Conservation (phyloP, 2,888 invertebrate genomes). For the Tetheella fluctuosa region DNA sequence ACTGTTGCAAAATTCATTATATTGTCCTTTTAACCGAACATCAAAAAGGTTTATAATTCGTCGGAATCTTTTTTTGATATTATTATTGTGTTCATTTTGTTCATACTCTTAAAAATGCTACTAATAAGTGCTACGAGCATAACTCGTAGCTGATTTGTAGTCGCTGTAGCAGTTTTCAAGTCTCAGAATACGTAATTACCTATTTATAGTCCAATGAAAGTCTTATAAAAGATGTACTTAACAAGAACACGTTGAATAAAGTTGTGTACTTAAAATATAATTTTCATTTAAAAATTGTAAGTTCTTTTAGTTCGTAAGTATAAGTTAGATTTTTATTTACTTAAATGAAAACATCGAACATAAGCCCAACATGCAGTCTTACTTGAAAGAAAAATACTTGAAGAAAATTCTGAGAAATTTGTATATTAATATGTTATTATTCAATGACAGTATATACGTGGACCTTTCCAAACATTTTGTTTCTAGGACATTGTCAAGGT, state of each 20-base stretch:
- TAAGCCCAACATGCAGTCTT: no score
- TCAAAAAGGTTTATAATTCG: no score
- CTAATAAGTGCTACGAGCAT: neutral
- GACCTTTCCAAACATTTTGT: neutral
- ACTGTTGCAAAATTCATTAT: constrained; percentile 1
- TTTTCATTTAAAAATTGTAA: no score
- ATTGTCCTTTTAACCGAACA: no score
- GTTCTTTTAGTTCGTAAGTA: neutral
- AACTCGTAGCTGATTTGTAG: neutral
- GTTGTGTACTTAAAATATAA: no score
- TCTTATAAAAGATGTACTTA: no score
- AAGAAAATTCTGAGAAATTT: neutral
- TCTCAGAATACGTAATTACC: no score
- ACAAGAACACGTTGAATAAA: no score
- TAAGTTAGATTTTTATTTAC: neutral
- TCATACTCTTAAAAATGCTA: neutral
- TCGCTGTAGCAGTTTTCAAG: no score
- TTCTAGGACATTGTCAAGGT: neutral
- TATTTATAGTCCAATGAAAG: no score
- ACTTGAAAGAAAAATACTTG: neutral
- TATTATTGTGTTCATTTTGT: neutral
- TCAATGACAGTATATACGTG: neutral
- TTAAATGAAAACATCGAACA: neutral
- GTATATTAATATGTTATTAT: neutral
- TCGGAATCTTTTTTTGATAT: neutral